Conservation (phyloP, 2,113 vertebrate species). For the Notechis scutatus region DNA sequence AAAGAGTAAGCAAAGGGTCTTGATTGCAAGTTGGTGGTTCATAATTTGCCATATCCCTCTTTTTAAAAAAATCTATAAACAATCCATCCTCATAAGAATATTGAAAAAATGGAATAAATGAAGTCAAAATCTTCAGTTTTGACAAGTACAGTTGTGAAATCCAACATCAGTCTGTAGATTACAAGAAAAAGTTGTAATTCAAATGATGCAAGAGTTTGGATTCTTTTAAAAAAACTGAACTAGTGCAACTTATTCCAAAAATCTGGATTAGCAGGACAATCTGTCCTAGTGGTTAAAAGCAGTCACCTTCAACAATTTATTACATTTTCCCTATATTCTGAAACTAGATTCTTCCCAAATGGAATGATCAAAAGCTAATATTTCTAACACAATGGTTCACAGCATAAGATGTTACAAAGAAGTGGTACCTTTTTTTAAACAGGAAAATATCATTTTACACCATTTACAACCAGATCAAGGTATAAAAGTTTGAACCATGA, state of each 20-base stretch:
- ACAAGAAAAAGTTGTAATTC: constrained; percentile 13
- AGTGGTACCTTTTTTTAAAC: not conserved
- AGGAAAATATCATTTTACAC: not conserved
- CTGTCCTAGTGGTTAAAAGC: not conserved
- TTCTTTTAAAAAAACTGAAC: not conserved
- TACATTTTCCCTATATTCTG: not conserved
- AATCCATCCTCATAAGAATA: not conserved
- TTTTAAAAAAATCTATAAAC: constrained; percentile 1
- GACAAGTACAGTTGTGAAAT: constrained; percentile 40
- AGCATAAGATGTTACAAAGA: not conserved
- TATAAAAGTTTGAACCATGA: constrained; percentile 35
- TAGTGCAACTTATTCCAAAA: not conserved
- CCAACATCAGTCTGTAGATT: constrained; percentile 34
- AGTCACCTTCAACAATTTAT: not conserved
- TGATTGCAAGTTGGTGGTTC: constrained; percentile 49
- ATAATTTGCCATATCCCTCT: constrained; percentile 25
- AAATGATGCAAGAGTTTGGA: constrained; percentile 28
- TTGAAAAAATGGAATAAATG: constrained; percentile 17
- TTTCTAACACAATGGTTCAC: constrained; percentile 11
- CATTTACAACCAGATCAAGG: not conserved
- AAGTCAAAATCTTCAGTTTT: constrained; percentile 28
- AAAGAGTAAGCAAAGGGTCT: constrained; percentile 53
- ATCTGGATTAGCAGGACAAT: not conserved
- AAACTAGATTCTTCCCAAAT: not conserved
- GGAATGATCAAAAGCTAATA: not conserved